Percentiles rank a stretch among this genome's conserved stretches.
Conservation (phyloP, 1,140 invertebrate species). For the Subanguina moxae region DNA sequence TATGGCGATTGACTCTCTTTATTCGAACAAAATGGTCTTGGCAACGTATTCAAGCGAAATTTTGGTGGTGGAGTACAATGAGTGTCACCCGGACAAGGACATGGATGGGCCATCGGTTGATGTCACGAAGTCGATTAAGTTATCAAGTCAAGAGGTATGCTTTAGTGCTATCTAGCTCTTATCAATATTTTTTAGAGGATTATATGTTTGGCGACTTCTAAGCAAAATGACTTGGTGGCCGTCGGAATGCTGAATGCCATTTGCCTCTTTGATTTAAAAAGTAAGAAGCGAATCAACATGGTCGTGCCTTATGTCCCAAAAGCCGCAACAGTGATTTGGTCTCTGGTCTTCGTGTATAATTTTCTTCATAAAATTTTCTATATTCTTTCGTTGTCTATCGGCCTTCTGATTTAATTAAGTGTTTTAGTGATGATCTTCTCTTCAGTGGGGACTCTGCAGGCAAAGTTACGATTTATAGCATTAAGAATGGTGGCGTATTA, state of each 20-base stretch:
- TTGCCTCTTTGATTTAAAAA: conserved; percentile 3
- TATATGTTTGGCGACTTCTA: conserved; percentile 13
- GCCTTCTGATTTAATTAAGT: neutral
- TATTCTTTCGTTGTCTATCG: neutral
- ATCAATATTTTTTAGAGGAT: neutral
- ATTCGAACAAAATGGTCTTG: conserved; percentile 14
- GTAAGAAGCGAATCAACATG: conserved; percentile 2
- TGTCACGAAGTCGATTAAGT: neutral
- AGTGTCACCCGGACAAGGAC: neutral
- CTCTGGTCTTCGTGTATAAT: conserved; percentile 37
- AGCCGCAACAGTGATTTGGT: conserved; percentile 38
- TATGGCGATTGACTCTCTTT: conserved; percentile 14
- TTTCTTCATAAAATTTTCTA: neutral
- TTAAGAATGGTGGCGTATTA: conserved; percentile 31
- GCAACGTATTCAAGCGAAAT: conserved; percentile 27
- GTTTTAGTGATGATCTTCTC: conserved; percentile 36
- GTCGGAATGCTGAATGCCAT: conserved; percentile 26
- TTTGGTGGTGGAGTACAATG: conserved; percentile 16
- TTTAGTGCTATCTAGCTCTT: neutral
- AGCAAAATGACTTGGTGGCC: conserved; percentile 16
- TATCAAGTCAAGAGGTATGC: neutral
- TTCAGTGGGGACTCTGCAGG: conserved; percentile 45
- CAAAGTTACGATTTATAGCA: conserved; percentile 36
- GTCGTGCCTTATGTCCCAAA: conserved; percentile 16
- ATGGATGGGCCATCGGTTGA: neutral